Evolutionary conservation across 2,113 vertebrate genomes (phyloP).

Genomic region (Sylvilagus bachmani): DNA sequence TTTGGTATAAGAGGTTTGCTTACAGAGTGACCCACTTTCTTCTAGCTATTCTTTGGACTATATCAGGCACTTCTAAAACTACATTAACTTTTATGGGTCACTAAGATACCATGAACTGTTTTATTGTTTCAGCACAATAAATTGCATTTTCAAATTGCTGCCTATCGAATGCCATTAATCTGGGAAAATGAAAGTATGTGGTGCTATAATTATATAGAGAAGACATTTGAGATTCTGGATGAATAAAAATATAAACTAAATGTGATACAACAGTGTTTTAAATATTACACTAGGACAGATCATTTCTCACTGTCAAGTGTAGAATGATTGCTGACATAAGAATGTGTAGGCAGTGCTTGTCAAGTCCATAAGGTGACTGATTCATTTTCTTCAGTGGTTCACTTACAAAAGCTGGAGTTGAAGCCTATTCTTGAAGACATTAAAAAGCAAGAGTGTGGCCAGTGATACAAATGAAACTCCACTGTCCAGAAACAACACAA

Average conservation of each 20-base stretch:
- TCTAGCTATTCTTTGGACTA: neutral
- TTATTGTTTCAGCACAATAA: constrained; percentile 68
- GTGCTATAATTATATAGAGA: constrained; percentile 13
- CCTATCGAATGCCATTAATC: constrained; percentile 31
- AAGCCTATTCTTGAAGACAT: neutral
- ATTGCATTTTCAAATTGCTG: constrained; percentile 58
- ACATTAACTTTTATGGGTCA: constrained; percentile 61
- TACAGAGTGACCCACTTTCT: constrained; percentile 65
- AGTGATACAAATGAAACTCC: neutral
- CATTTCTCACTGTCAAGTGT: neutral
- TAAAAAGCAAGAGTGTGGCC: neutral
- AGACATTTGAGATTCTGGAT: constrained; percentile 2
- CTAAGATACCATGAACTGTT: constrained; percentile 19
- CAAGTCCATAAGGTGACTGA: neutral
- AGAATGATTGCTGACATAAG: neutral
- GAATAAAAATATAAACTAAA: constrained; percentile 31
- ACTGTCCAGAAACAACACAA: neutral
- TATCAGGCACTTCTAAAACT: constrained; percentile 56
- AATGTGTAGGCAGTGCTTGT: neutral
- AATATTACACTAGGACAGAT: neutral
- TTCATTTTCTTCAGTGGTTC: neutral
- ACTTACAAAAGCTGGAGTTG: neutral
- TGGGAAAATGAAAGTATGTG: constrained; percentile 48
- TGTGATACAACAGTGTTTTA: neutral
- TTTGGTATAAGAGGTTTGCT: constrained; percentile 36